These are phyloP conservation scores for Caenorhabditis sinica DNA, from an alignment of 2,888 invertebrate species.

Conservation along the genomic window DNA sequence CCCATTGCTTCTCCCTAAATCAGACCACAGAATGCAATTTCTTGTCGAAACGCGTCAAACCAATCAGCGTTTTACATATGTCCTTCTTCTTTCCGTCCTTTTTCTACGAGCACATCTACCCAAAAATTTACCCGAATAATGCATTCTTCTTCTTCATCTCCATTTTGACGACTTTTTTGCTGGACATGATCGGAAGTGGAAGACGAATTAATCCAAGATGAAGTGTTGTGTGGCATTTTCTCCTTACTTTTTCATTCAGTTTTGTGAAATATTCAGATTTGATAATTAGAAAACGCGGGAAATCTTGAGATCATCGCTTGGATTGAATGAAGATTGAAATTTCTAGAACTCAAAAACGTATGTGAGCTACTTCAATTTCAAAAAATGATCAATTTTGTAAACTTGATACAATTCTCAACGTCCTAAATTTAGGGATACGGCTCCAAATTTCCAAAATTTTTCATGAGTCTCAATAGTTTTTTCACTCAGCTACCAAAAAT, in stretches of 20 bases:
- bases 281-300: background rate
- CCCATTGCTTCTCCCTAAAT: slow-evolving; percentile 44
- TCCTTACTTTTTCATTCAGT: background rate
- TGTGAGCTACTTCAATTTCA: no score
- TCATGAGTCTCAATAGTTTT: no score
- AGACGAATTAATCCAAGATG: slow-evolving; percentile 46
- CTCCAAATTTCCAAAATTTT: no score
- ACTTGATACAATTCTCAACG: no score
- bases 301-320: no score
- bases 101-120: slow-evolving; percentile 17
- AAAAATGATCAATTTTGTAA: no score
- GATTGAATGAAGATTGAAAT: no score
- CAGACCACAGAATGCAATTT: slow-evolving; percentile 60
- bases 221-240: background rate
- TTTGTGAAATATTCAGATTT: background rate
- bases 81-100: slow-evolving; percentile 52
- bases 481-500: no score
- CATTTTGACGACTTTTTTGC: slow-evolving; percentile 43
- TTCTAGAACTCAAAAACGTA: no score
- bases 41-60: slow-evolving; percentile 63
- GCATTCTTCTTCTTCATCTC: background rate
- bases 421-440: no score
- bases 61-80: slow-evolving; percentile 65
- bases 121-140: slow-evolving; percentile 21
- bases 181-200: slow-evolving; percentile 23